These are phyloP conservation scores for Phoenicopterus ruber DNA, from an alignment of 2,113 vertebrate species.

Conservation along the genomic window DNA sequence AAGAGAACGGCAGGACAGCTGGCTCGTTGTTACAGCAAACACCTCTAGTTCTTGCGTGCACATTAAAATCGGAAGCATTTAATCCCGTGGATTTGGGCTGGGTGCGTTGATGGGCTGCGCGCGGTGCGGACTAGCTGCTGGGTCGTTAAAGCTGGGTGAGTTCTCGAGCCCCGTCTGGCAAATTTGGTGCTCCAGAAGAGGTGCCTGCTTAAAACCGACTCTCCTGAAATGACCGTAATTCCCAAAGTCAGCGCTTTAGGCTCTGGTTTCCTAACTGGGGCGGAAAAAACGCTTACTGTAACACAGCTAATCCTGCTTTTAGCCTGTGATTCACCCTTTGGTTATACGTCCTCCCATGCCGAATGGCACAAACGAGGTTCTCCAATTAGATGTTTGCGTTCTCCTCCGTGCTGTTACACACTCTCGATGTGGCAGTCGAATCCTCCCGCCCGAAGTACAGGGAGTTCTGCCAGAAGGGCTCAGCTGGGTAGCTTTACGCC, in stretches of 20 bases:
- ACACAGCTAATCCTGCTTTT: not conserved
- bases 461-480: not conserved
- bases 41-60: not conserved
- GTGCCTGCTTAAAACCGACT: not conserved
- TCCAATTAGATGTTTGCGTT: not conserved
- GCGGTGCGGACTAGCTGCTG: not conserved
- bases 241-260: not conserved
- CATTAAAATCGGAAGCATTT: not conserved
- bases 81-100: not conserved
- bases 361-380: not conserved
- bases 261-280: not conserved
- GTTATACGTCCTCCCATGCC: not conserved
- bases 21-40: not conserved
- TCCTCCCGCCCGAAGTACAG: not conserved
- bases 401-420: not conserved
- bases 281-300: not conserved
- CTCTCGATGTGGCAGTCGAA: not conserved
- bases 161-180: not conserved
- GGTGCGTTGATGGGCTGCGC: not conserved
- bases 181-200: not conserved
- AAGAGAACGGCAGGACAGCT: not conserved
- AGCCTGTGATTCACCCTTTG: not conserved
- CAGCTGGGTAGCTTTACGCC: not conserved
- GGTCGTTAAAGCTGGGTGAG: not conserved
- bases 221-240: not conserved